phyloP scores from a whole-genome alignment of 2,888 invertebrate species.

The Selenia dentaria region DNA sequence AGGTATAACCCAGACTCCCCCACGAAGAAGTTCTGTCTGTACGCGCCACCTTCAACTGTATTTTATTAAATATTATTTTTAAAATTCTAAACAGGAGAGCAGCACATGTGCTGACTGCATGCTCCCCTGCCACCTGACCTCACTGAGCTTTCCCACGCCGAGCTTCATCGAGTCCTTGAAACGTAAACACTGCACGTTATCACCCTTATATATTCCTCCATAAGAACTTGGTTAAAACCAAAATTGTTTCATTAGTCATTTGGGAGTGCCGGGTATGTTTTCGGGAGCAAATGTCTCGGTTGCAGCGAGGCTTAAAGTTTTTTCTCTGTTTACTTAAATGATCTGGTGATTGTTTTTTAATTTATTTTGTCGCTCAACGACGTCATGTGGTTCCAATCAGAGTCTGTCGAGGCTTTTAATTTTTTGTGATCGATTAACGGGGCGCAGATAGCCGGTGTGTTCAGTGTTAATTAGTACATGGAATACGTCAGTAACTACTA shows the following conservation, averaged over 20 bases:
- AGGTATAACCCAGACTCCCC: slow-evolving; percentile 56
- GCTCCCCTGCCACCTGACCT: slow-evolving; percentile 81
- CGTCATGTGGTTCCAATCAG: slow-evolving; percentile 83
- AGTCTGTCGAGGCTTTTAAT: slow-evolving; percentile 63
- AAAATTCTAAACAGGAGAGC: slow-evolving; percentile 73
- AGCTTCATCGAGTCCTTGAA: slow-evolving; percentile 58
- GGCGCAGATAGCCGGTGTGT: slow-evolving; percentile 38
- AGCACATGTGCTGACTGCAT: slow-evolving; percentile 78
- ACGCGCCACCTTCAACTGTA: slow-evolving; percentile 62
- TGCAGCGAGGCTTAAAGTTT: slow-evolving; percentile 69
- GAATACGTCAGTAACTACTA: no score
- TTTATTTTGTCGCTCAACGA: slow-evolving; percentile 74
- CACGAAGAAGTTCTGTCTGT: slow-evolving; percentile 63
- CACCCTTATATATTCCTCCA: slow-evolving; percentile 45
- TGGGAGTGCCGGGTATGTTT: slow-evolving; percentile 55
- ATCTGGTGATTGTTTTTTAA: slow-evolving; percentile 83
- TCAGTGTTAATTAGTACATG: slow-evolving; percentile 18
- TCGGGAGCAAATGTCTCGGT: slow-evolving; percentile 74
- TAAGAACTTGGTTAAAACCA: slow-evolving; percentile 49
- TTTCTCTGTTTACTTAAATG: slow-evolving; percentile 80
- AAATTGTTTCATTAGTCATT: slow-evolving; percentile 35
- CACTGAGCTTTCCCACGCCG: slow-evolving; percentile 78
- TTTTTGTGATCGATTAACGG: slow-evolving; percentile 61
- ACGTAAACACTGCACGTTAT: slow-evolving; percentile 64
- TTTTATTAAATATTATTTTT: slow-evolving; percentile 78